Evolutionary conservation across 2,797 vertebrate genomes (phyloP), one percentile per base, ranked within the genome.

Genomic region (Melanogrammus aeglefinus): DNA sequence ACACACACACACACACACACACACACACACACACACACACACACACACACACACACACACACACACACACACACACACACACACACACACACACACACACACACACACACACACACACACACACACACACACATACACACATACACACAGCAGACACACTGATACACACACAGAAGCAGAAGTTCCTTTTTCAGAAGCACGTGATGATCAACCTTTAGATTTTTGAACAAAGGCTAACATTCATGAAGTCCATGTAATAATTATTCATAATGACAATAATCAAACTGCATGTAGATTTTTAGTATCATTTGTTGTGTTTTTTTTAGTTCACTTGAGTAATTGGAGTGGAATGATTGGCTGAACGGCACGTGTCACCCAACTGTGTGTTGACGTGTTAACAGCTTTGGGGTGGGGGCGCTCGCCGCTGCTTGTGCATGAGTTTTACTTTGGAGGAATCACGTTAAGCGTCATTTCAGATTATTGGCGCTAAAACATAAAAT

Each of bases 381-480:
- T 18, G 51, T 74, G 41, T 69, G 80, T 57, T 78, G 73, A 72
- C 72, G 24, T 36, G 36, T 78, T 71, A 72, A 77, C 39, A 70
- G 36, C n/a, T 9, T 29, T 66, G 47, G 38, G 78, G 73, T 70
- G 74, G 51, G 74, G 27, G 73, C 80, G 70, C 4, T 35, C 69
- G 73, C 29, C 13, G 41, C 41, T 44, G 74, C 18, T 16, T n/a
- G 74, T 18, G 29, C 12, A 7, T 21, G 44, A 14, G 13, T 27
- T 29, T 82, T 77, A 44, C 78, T 51, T 51, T 51, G 44, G 44
- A 51, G 57, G 74, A 80, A 84, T 88, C 79, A 83, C 79, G 75
- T 88, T 84, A 81, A 88, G 87, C 83, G 84, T 87, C 86, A 89
- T 85, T 87, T 85, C 83, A 84, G 73, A 86, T 90, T 88, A 89